phyloP scores from a whole-genome alignment of 2,888 invertebrate species.

The Meliscaeva auricollis region DNA sequence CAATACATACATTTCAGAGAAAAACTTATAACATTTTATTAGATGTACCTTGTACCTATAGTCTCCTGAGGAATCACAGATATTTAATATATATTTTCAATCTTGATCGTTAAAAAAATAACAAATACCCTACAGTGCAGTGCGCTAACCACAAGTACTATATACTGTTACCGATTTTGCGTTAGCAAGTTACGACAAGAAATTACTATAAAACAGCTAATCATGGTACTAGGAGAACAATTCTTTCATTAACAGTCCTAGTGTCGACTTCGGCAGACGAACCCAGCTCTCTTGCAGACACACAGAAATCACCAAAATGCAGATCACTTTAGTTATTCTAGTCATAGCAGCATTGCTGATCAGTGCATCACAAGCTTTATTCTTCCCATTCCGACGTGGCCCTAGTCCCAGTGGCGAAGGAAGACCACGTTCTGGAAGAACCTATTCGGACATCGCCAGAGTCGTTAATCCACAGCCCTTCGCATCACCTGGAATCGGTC shows the following conservation, averaged over 20 bases:
- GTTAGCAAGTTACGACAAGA: background rate
- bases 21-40: background rate
- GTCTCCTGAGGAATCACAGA: conserved; percentile 45
- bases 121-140: conserved; percentile 5
- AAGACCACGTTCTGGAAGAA: conserved; percentile 82
- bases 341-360: conserved; percentile 53
- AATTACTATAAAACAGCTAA: conserved; percentile 57
- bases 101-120: conserved; percentile 47
- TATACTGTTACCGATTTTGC: conserved; percentile 6
- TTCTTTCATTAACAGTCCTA: conserved; percentile 59
- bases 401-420: conserved; percentile 56
- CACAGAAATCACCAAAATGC: conserved; percentile 40
- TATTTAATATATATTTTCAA: conserved; percentile 35
- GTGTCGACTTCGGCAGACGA: conserved; percentile 48
- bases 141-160: conserved; percentile 39
- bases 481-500: conserved; percentile 85
- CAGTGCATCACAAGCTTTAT: conserved; percentile 43
- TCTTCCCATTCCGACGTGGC: conserved; percentile 42
- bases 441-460: conserved; percentile 89
- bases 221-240: conserved; percentile 57
- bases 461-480: conserved; percentile 87
- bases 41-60: background rate
- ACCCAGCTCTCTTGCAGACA: background rate
- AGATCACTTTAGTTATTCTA: conserved; percentile 48
- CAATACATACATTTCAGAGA: background rate